Evolutionary conservation across 2,113 vertebrate species (phyloP).

Genomic region (Tragelaphus buxtoni): DNA sequence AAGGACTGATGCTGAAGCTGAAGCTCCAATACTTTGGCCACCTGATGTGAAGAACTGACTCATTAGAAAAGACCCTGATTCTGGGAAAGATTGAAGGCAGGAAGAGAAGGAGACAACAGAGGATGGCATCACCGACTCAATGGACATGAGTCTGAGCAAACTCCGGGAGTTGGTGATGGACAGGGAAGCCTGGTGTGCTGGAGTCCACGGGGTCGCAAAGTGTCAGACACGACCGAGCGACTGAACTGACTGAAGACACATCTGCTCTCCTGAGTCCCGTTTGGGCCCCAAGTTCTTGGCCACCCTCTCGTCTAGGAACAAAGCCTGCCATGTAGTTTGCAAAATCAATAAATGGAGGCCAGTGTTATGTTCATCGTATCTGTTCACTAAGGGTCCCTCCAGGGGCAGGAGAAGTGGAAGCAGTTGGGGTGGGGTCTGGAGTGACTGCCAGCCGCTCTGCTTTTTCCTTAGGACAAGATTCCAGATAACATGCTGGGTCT

Average conservation of each 20-base stretch:
- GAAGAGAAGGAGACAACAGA: not conserved
- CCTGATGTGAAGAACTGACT: not conserved
- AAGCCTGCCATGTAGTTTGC: not conserved
- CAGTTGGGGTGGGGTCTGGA: rapidly evolving
- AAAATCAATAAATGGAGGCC: not conserved
- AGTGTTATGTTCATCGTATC: rapidly evolving
- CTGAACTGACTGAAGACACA: not conserved
- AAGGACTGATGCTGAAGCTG: too few relatives aligned
- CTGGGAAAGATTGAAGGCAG: not conserved
- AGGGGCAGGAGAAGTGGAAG: not conserved
- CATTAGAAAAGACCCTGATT: not conserved
- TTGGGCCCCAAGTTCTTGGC: rapidly evolving
- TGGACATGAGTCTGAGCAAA: not conserved
- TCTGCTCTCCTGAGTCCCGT: not conserved
- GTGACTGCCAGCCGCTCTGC: not conserved
- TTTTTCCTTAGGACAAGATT: not conserved
- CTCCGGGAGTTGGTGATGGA: not conserved
- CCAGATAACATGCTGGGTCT: rapidly evolving
- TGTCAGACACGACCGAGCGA: rapidly evolving
- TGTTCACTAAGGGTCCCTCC: rapidly evolving
- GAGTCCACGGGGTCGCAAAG: rapidly evolving
- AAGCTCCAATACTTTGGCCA: not conserved
- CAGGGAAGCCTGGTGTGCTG: not conserved
- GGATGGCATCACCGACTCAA: not conserved
- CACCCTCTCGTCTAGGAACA: rapidly evolving